Evolutionary conservation across 2,113 vertebrate species (phyloP).

Genomic region (Macquaria ambigua): DNA sequence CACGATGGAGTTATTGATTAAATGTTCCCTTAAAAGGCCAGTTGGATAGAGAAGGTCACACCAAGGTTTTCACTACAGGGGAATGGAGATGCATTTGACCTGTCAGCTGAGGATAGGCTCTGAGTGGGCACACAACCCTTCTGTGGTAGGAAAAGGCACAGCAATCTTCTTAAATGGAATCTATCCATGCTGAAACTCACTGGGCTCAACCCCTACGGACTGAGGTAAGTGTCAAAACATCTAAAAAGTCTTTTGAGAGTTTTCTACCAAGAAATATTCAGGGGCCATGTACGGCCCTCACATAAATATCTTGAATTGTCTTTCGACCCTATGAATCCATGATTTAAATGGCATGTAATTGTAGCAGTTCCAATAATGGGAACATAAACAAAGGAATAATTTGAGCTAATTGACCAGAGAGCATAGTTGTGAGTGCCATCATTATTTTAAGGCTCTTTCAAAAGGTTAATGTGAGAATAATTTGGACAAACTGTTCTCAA

Average conservation of each 20-base stretch:
- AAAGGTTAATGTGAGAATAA: constrained; percentile 59
- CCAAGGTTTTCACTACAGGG: constrained; percentile 65
- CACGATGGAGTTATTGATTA: constrained; percentile 73
- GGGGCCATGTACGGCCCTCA: background rate
- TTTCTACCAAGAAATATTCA: constrained; percentile 4
- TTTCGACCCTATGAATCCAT: background rate
- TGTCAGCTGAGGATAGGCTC: constrained; percentile 55
- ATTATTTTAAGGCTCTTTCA: constrained; percentile 45
- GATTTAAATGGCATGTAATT: constrained; percentile 23
- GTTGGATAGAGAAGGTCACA: constrained; percentile 69
- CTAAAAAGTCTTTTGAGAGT: constrained; percentile 50
- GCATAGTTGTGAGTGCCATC: constrained; percentile 18
- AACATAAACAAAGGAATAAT: constrained; percentile 32
- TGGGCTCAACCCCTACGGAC: constrained; percentile 28
- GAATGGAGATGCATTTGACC: constrained; percentile 70
- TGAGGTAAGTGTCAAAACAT: constrained; percentile 38
- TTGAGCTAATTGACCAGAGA: constrained; percentile 35
- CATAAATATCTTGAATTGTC: background rate
- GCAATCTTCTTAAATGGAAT: constrained; percentile 61
- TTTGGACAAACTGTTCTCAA: constrained; percentile 29
- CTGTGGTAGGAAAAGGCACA: constrained; percentile 19
- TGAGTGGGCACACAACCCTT: constrained; percentile 36
- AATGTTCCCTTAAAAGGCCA: constrained; percentile 70
- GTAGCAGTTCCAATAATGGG: background rate
- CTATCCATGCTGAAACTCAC: constrained; percentile 61